Percentiles rank a stretch among this genome's conserved stretches.
Conservation (phyloP, 1,140 invertebrate species). For the Eupeodes corollae region DNA sequence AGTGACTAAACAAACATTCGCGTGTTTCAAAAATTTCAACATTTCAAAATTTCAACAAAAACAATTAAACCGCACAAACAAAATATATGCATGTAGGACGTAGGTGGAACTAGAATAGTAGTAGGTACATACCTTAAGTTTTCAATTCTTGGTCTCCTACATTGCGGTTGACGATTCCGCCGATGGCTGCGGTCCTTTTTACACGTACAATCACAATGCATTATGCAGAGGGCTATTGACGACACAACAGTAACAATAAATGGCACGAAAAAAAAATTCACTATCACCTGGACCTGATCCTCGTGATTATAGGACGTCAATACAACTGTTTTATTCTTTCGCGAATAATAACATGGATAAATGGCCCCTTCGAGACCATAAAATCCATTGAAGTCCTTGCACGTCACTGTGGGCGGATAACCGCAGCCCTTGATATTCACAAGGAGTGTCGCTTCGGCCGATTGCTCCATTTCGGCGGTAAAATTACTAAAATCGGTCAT, state of each 20-base stretch:
- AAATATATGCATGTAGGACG: too few relatives aligned
- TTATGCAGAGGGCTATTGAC: slow-evolving; percentile 67
- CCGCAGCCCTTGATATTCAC: slow-evolving; percentile 79
- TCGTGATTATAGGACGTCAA: slow-evolving; percentile 67
- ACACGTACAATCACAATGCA: slow-evolving; percentile 68
- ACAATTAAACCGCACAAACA: neutral
- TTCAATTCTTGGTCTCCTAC: slow-evolving; percentile 43
- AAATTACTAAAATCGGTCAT: slow-evolving; percentile 32
- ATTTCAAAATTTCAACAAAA: neutral
- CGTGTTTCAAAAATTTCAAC: too few relatives aligned
- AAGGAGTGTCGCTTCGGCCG: slow-evolving; percentile 54
- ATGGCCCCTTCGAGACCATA: slow-evolving; percentile 63
- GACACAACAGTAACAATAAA: slow-evolving; percentile 71
- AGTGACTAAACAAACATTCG: too few relatives aligned
- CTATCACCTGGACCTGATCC: slow-evolving; percentile 64
- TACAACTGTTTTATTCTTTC: slow-evolving; percentile 66
- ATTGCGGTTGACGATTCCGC: slow-evolving; percentile 36
- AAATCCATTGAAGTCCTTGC: slow-evolving; percentile 65
- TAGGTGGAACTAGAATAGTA: too few relatives aligned
- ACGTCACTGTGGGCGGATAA: slow-evolving; percentile 77
- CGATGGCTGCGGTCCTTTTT: slow-evolving; percentile 40
- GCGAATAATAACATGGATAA: slow-evolving; percentile 75
- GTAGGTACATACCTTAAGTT: slow-evolving; percentile 45
- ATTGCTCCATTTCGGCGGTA: slow-evolving; percentile 32
- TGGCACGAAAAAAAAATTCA: slow-evolving; percentile 68